A percentile compares a stretch with the other conserved stretches of the same genome.
Evolutionary conservation across 2,797 vertebrate species (phyloP).

Genomic region (Agapornis canus): DNA sequence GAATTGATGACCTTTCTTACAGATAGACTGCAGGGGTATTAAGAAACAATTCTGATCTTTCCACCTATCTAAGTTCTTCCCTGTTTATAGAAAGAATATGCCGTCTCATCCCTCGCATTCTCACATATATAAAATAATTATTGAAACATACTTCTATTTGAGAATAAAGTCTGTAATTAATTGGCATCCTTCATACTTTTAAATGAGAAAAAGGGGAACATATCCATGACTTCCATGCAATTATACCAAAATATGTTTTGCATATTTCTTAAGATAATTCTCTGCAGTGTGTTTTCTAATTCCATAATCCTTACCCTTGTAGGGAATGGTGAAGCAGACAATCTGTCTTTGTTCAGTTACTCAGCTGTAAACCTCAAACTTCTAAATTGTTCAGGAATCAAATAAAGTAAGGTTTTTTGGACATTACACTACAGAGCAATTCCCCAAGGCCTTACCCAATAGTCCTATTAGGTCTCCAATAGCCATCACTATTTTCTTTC

Average conservation of each 20-base stretch:
- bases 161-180: not conserved
- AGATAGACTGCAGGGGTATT: not conserved
- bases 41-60: not conserved
- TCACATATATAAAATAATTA: not conserved
- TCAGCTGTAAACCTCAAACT: not conserved
- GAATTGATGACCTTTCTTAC: not conserved
- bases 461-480: not conserved
- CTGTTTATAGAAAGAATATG: not conserved
- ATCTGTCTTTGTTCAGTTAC: not conserved
- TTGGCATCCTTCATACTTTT: not conserved
- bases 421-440: not conserved
- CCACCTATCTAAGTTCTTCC: not conserved
- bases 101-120: not conserved
- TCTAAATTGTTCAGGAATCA: not conserved
- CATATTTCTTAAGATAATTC: not conserved
- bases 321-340: not conserved
- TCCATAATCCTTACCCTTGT: not conserved
- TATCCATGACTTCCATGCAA: not conserved
- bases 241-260: not conserved
- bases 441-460: not conserved
- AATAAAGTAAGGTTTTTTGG: not conserved
- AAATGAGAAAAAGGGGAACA: not conserved
- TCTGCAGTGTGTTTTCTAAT: not conserved
- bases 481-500: not conserved
- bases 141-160: not conserved